Percentiles rank a stretch among this genome's conserved stretches.
These are phyloP conservation scores for Noctua janthina DNA, from an alignment of 2,888 invertebrate genomes.

Conservation along the genomic window DNA sequence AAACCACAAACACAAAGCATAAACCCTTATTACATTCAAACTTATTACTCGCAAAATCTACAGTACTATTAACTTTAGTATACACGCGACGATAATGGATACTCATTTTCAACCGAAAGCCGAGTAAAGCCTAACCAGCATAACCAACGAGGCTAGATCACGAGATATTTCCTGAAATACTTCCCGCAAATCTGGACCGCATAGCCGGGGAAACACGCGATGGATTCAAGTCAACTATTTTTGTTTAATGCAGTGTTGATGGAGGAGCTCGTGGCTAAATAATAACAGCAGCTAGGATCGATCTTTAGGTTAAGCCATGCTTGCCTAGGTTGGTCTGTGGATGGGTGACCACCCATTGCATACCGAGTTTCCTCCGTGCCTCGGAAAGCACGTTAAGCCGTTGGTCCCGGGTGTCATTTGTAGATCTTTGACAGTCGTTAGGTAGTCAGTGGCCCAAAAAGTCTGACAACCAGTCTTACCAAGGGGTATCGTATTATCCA, in stretches of 20 bases:
- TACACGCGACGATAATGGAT: conserved; percentile 16
- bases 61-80: conserved; percentile 8
- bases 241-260: neutral
- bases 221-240: conserved; percentile 10
- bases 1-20: neutral
- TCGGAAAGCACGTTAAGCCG: too few relatives aligned
- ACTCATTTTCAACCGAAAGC: conserved; percentile 33
- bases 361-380: too few relatives aligned
- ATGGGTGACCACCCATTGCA: too few relatives aligned
- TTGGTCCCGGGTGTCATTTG: too few relatives aligned
- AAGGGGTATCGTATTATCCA: too few relatives aligned
- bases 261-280: too few relatives aligned
- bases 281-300: too few relatives aligned
- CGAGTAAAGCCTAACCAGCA: conserved; percentile 27
- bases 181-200: conserved; percentile 48
- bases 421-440: too few relatives aligned
- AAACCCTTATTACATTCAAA: neutral
- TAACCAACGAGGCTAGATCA: conserved; percentile 47
- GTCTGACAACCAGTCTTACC: too few relatives aligned
- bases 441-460: too few relatives aligned
- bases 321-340: too few relatives aligned
- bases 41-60: conserved; percentile 13
- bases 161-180: conserved; percentile 56
- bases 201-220: conserved; percentile 38
- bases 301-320: too few relatives aligned